Conservation (phyloP, 2,888 invertebrate genomes). For the Himalopsyche japonica region DNA sequence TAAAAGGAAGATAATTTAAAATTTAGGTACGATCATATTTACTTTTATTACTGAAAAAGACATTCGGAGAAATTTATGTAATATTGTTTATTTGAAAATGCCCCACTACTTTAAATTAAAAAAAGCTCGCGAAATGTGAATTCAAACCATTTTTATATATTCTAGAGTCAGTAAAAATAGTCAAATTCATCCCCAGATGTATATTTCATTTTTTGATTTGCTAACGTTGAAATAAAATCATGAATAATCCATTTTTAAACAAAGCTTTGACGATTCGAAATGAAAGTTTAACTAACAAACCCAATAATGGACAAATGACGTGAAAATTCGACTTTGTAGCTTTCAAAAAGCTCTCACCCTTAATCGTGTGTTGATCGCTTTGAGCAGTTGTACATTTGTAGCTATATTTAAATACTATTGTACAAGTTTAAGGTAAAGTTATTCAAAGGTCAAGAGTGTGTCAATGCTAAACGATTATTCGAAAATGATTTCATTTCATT, state of each 20-base stretch:
- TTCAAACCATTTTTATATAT: too few species aligned
- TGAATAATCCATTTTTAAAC: neutral
- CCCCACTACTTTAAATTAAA: too few species aligned
- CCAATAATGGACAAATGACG: neutral
- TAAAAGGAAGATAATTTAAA: too few species aligned
- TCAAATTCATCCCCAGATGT: too few species aligned
- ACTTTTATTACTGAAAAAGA: too few species aligned
- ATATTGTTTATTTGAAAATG: too few species aligned
- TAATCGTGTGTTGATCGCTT: neutral
- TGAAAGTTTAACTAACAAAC: neutral
- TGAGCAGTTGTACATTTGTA: neutral
- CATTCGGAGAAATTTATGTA: too few species aligned
- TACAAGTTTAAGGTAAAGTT: neutral
- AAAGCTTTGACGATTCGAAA: neutral
- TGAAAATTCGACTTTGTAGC: neutral
- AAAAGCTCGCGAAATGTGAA: too few species aligned
- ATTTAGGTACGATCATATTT: too few species aligned
- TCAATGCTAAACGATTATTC: neutral
- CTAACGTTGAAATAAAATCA: neutral
- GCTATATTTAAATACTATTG: neutral
- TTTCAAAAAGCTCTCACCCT: neutral
- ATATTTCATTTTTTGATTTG: too few species aligned
- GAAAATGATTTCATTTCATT: too few species aligned
- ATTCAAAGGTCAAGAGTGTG: neutral
- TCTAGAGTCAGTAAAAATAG: too few species aligned